Conservation (phyloP, 2,113 vertebrate species). For the Ascaphus truei region DNA sequence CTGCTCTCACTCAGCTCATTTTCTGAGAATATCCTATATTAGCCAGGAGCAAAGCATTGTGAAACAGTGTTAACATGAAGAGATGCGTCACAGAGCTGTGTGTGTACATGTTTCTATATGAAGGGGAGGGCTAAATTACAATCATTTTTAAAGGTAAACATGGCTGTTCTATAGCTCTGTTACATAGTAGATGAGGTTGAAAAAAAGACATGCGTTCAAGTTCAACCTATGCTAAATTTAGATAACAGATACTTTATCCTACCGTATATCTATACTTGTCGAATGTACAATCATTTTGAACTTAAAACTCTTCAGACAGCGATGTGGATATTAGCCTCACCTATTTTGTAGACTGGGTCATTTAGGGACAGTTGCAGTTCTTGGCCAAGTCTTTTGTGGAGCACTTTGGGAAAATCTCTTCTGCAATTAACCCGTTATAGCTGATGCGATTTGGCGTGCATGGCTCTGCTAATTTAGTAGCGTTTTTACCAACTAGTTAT, state of each 20-base stretch:
- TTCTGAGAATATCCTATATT: background rate
- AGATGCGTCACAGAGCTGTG: background rate
- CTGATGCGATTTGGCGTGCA: too few relatives aligned
- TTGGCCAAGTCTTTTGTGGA: too few relatives aligned
- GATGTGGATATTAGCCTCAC: background rate
- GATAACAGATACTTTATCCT: too few relatives aligned
- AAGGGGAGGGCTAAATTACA: background rate
- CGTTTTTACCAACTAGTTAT: too few relatives aligned
- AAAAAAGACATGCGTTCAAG: background rate
- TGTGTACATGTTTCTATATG: background rate
- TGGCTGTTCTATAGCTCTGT: background rate
- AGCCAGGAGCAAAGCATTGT: background rate
- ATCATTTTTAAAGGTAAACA: background rate
- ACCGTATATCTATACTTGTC: too few relatives aligned
- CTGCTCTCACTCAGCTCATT: background rate
- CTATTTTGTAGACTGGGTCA: background rate
- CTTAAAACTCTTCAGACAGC: too few relatives aligned
- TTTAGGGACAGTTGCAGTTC: background rate
- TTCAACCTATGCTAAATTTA: too few relatives aligned
- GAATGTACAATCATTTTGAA: too few relatives aligned
- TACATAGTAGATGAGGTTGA: background rate
- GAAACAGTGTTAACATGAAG: background rate
- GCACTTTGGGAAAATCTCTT: too few relatives aligned
- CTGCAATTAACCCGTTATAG: too few relatives aligned
- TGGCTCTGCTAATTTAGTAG: too few relatives aligned